Evolutionary conservation across 2,888 invertebrate species (phyloP), one percentile per base, ranked within the genome.

Genomic region (Therioaphis trifolii): DNA sequence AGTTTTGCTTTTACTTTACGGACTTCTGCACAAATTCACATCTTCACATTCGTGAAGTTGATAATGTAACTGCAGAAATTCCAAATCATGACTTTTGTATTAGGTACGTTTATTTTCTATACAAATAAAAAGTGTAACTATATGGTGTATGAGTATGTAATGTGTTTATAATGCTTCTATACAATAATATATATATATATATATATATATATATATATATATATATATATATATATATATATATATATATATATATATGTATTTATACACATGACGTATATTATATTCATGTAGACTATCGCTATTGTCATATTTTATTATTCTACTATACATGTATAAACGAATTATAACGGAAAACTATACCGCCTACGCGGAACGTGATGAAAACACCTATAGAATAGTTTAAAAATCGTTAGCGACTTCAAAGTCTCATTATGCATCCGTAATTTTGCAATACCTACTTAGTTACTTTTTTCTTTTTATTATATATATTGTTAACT

Each of bases 1-100:
- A 40, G 40, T 61, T 75, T 75, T 61, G 24, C 77, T 78, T 78
- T 78, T 78, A 68, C 77, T 78, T 78, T 68, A 78, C 77, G 77
- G 66, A 21, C 35, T 24, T 58, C 18, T 68, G 77, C 66, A 68
- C 76, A 49, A 21, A 52, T 21, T 49, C 24, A 14, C 52, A 35
- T 74, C 46, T 66, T 66, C 18, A 35, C 35, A 21, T 49, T 77
- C 18, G 77, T 24, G 35, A 52, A 66, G 66, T 77, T 77, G 77
- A 78, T 52, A 52, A 52, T 63, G 46, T 66, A 77, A 77, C n/a
- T n/a, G 66, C 35, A 9, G 52, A 68, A 78, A 52, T 49, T 9
- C 15, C 12, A 52, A 78, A 78, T 78, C 66, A 78, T 29, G 77
- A 78, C 52, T 78, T 68, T 52, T n/a, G n/a, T n/a, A n/a, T n/a